Evolutionary conservation across 2,888 invertebrate genomes (phyloP), one percentile per base, ranked within the genome.

Genomic region (Trachelus stipa): DNA sequence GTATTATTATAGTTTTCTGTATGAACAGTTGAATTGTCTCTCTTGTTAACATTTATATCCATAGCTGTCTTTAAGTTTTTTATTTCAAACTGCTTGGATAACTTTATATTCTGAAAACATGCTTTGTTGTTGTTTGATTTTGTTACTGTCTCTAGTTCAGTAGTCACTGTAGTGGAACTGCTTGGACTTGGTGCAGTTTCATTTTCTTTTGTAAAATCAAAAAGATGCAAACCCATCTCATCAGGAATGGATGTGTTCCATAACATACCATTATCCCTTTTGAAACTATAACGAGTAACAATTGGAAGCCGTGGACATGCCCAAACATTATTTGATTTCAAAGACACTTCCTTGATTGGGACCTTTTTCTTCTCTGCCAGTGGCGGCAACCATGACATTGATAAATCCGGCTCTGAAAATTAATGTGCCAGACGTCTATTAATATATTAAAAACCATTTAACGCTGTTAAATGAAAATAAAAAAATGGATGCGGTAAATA

Each of bases 291-390:
- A 37, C 85, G 84, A 12, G 91, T 91, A 31, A 91, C 88, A 40
- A 91, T 90, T 1, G 91, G 88, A 6, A 91, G 81, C 73, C 85
- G 85, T 11, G 91, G 84, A 68, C 88, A 90, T 34, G 86, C 84
- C 87, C 89, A 88, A 69, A 90, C 86, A 37, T 89, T 88, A n/a
- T 76, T 86, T 23, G 81, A 79, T 75, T 87, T 89, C 12, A 80
- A 74, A 3, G 81, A 74, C 30, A 76, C 79, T 23, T 88, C 86
- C 76, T 86, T 88, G 15, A 77, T 15, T n/a, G 82, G 83, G 30
- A 79, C 83, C 40, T 87, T 88, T 74, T 82, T 86, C 33, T 81
- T 85, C 12, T 79, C 76, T 33, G 69, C 71, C 68, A 74, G 34
- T 23, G 68, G 23, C 33, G 79, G 79, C 33, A 79, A 69, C 73